Base-by-base conservation (phyloP, 2,888 invertebrate species). In the Meta bourneti region DNA sequence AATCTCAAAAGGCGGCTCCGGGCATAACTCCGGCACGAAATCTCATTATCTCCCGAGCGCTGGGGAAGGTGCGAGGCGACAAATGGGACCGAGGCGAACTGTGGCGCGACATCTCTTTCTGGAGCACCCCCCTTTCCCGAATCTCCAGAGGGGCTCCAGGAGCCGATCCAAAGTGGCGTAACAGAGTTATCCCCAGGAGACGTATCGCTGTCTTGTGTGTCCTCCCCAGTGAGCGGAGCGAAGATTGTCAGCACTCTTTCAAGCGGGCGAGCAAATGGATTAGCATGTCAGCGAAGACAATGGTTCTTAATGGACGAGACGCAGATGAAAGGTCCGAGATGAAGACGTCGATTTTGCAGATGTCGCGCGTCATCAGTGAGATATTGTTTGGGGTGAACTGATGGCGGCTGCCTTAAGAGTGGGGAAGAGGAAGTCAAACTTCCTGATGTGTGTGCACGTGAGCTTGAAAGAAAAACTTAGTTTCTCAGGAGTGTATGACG, bases 141-240 rank as follows among this genome's bases (percentile, higher is more conserved):
- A 49, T 51, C 11, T 7, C 49, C n/a, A 6, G 11, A 71, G 70
- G n/a, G 71, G 7, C n/a, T 11, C 49, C 16, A 51, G 34, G 80
- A n/a, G 70, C 48, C 54, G 70, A 7, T 71, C 71, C 81, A 71
- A 82, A 82, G 81, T 82, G 81, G 70, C 81, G 71, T 51, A 70
- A 82, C 61, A 81, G 80, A 51, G 19, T 48, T 82, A 71, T 51
- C 70, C 81, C 69, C 69, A 7, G 69, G 80, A 80, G 80, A 80
- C 13, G 69, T 34, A 61, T 54, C 16, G n/a, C 7, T 61, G 69
- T 20, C 49, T 80, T 69, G 49, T 69, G 34, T 34, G 69, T 48
- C 16, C 20, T 80, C n/a, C 9, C 80, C 11, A 8, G 71, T 19
- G 81, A 71, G 11, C 13, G 19, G 49, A 69, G 69, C 69, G 9